phyloP scores from a whole-genome alignment of 2,113 vertebrate genomes.

The Oplegnathus fasciatus region DNA sequence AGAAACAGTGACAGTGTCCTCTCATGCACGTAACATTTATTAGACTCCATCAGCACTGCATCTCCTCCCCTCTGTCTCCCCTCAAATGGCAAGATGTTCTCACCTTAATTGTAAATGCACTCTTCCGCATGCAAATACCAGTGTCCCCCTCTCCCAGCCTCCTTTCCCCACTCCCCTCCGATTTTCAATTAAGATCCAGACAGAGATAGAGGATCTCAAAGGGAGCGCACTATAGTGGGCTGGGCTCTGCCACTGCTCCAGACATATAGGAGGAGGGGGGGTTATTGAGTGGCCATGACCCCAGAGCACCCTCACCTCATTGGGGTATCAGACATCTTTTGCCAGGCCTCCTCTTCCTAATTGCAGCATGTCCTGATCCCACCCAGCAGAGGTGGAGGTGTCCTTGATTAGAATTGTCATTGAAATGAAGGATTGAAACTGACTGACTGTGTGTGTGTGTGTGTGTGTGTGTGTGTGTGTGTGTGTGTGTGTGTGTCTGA shows the following conservation, averaged over 20 bases:
- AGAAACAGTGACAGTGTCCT: conserved; percentile 10
- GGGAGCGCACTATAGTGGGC: conserved; percentile 37
- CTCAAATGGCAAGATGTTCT: conserved; percentile 51
- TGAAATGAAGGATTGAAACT: conserved; percentile 47
- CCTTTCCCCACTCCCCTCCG: conserved; percentile 27
- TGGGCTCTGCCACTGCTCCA: conserved; percentile 35
- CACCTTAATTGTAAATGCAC: conserved; percentile 65
- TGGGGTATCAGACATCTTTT: conserved; percentile 38
- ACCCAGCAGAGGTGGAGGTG: conserved; percentile 46
- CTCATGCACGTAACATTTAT: conserved; percentile 19
- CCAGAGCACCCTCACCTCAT: conserved; percentile 52
- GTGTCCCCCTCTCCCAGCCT: neutral
- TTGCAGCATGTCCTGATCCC: conserved; percentile 32
- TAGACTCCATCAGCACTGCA: conserved; percentile 14
- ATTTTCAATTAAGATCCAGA: conserved; percentile 86
- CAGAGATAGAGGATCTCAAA: conserved; percentile 76
- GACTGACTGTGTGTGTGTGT: conserved; percentile 5
- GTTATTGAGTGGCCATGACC: conserved; percentile 73
- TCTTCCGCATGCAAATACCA: conserved; percentile 71
- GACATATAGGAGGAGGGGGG: conserved; percentile 38
- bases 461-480: conserved; percentile 27
- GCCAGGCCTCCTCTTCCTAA: conserved; percentile 14
- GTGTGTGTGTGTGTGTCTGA: conserved; percentile 10
- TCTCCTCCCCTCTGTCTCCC: conserved; percentile 21
- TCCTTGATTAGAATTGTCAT: conserved; percentile 64